Conservation (phyloP, 2,797 vertebrate species). For the Argyrosomus regius region DNA sequence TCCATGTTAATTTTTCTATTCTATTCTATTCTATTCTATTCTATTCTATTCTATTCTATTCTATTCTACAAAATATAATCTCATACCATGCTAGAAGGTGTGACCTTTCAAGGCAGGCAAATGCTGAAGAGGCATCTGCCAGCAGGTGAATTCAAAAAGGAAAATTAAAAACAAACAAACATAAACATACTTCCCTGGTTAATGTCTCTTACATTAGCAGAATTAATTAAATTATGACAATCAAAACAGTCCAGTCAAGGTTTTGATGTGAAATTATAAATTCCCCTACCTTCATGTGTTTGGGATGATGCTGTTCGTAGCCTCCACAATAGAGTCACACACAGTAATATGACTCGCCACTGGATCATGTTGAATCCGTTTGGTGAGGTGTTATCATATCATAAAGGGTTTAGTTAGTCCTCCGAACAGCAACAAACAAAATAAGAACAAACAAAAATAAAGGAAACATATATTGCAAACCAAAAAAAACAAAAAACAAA, state of each 20-base stretch:
- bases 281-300: conserved; percentile 82
- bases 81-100: background rate
- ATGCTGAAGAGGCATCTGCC: background rate
- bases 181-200: background rate
- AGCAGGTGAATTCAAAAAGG: conserved; percentile 18
- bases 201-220: background rate
- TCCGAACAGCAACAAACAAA: background rate
- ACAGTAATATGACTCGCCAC: conserved; percentile 69
- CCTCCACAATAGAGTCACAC: conserved; percentile 62
- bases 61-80: background rate
- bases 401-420: conserved; percentile 18
- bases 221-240: background rate
- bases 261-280: background rate
- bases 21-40: background rate
- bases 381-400: conserved; percentile 61
- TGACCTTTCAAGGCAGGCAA: background rate
- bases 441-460: background rate
- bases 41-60: background rate
- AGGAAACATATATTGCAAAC: background rate
- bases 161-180: background rate
- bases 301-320: conserved; percentile 63
- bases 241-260: background rate
- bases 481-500: background rate
- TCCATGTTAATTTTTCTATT: conserved; percentile 3
- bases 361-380: conserved; percentile 69